Evolutionary conservation across 2,797 vertebrate species (phyloP), one percentile per base, ranked within the genome.

Genomic region (Pterois miles): DNA sequence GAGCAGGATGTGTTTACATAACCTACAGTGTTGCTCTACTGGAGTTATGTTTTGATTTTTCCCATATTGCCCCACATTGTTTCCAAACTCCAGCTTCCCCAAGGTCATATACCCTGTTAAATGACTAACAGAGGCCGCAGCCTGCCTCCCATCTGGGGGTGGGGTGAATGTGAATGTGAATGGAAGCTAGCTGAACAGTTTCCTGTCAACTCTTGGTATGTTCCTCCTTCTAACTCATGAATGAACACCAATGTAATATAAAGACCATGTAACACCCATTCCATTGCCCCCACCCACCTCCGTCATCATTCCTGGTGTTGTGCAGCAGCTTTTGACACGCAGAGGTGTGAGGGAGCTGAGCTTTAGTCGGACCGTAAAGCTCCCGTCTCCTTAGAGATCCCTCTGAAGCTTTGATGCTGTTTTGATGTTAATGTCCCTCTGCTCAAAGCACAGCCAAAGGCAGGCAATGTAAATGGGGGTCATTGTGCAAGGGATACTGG

Each of bases 201-300:
- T 78, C 68, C 76, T 85, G 83, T 82, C 73, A 81, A 54, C 74
- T 81, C 63, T 81, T 88, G 86, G 85, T 80, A 85, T 43, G 31
- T 79, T 69, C 52, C 70, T 74, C 38, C 40, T 70, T 56, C 50
- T n/a, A 53, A 68, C 53, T 83, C 70, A 83, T 91, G 88, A 92
- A 92, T 91, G 90, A 91, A 88, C 76, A 58, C 81, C 82, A 83
- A 90, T 89, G 78, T 86, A 84, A 84, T 80, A 85, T 82, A 73
- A 80, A 80, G 71, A 63, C 82, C 56, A 56, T 76, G 87, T 68
- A 82, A 69, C 60, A 48, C 71, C 70, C 63, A 81, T 78, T 68
- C 67, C 34, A 25, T 27, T 18, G 5, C 59, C 60, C 68, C 82
- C 52, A 65, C 64, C 63, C 75, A 66, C 71, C 67, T n/a, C 63